Evolutionary conservation across 2,113 vertebrate genomes (phyloP).

Genomic region (Spea bombifrons): DNA sequence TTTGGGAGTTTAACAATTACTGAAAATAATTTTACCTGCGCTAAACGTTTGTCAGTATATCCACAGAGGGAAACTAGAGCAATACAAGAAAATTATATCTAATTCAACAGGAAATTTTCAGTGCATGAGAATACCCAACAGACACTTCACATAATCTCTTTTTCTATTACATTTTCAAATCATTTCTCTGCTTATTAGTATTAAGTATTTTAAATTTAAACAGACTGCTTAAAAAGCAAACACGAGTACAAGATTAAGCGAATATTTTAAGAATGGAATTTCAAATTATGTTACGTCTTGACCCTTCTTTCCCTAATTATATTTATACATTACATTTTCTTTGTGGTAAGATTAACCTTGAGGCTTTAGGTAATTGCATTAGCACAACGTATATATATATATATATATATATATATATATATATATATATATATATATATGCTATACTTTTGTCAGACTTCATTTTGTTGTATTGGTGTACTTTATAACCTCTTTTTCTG

Average conservation of each 20-base stretch:
- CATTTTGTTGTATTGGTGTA: too few species aligned
- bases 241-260: background rate
- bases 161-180: constrained; percentile 37
- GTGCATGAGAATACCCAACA: constrained; percentile 38
- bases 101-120: constrained; percentile 39
- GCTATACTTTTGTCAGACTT: background rate
- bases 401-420: background rate
- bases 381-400: background rate
- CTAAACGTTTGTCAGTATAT: constrained; percentile 33
- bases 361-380: background rate
- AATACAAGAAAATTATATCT: constrained; percentile 40
- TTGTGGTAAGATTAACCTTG: background rate
- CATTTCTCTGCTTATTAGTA: constrained; percentile 14
- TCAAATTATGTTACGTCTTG: constrained; percentile 24
- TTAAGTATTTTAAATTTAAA: constrained; percentile 17
- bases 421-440: background rate
- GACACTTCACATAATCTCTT: constrained; percentile 34
- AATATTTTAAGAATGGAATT: constrained; percentile 28
- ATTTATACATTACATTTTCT: background rate
- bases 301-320: background rate
- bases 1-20: constrained; percentile 41
- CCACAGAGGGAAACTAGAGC: constrained; percentile 32
- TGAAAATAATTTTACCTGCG: constrained; percentile 22
- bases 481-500: too few species aligned
- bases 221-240: constrained; percentile 15